A percentile compares a stretch with the other conserved stretches of the same genome.
Evolutionary conservation across 2,888 invertebrate species (phyloP).

Genomic region (Leptura quadrifasciata): DNA sequence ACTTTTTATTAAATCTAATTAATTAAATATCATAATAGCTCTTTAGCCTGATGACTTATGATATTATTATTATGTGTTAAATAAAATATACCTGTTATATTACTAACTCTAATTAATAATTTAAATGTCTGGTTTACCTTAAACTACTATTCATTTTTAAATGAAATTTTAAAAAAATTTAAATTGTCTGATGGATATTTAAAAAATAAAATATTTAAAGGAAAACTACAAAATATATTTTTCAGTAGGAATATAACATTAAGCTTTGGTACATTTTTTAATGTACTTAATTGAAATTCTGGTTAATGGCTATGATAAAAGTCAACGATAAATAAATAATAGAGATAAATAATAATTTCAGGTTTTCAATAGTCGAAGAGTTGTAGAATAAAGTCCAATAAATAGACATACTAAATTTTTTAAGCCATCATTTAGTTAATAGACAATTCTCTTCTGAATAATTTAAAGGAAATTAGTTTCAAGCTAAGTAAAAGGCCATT

Average conservation of each 20-base stretch:
- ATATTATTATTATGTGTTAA: neutral
- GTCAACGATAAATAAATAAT: too few relatives aligned
- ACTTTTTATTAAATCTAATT: constrained; percentile 6
- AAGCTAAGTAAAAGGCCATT: too few relatives aligned
- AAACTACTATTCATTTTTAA: neutral
- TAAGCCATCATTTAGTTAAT: too few relatives aligned
- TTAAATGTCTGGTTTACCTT: neutral
- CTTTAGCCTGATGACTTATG: neutral
- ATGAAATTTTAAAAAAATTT: neutral
- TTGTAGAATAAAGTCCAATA: too few relatives aligned
- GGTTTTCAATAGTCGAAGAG: too few relatives aligned
- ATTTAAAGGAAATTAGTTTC: too few relatives aligned
- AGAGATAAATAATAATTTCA: too few relatives aligned
- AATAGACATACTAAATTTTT: too few relatives aligned
- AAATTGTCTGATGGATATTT: neutral
- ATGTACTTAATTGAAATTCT: neutral
- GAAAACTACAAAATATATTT: neutral
- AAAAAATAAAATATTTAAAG: neutral
- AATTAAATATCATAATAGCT: neutral
- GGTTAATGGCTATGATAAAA: too few relatives aligned
- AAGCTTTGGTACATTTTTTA: neutral
- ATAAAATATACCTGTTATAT: neutral
- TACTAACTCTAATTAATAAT: neutral
- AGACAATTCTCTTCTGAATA: too few relatives aligned
- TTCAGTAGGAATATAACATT: neutral